These are phyloP conservation scores for Hyles vespertilio DNA, from an alignment of 1,140 invertebrate species.

Conservation along the genomic window DNA sequence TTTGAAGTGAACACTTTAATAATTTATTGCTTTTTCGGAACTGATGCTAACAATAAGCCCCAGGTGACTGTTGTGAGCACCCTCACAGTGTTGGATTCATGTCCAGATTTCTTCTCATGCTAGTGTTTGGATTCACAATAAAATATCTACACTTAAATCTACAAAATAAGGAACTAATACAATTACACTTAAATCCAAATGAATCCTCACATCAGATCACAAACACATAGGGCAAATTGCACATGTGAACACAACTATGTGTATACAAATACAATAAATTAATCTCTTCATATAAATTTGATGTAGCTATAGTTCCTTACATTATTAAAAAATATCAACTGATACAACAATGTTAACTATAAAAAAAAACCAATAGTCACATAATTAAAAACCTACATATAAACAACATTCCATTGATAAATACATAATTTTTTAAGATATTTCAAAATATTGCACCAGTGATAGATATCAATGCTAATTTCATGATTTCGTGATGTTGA, in stretches of 20 bases:
- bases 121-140: slow-evolving; percentile 29
- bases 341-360: slow-evolving; percentile 57
- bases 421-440: slow-evolving; percentile 38
- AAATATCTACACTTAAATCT: slow-evolving; percentile 44
- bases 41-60: slow-evolving; percentile 62
- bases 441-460: slow-evolving; percentile 40
- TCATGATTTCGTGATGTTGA: slow-evolving; percentile 41
- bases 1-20: slow-evolving; percentile 16
- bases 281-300: slow-evolving; percentile 59
- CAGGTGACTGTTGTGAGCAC: slow-evolving; percentile 12
- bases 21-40: slow-evolving; percentile 52
- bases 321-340: slow-evolving; percentile 67
- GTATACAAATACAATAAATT: slow-evolving; percentile 63
- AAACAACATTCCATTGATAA: slow-evolving; percentile 49
- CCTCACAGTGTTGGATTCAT: slow-evolving; percentile 21
- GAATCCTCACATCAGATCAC: slow-evolving; percentile 69
- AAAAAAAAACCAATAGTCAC: slow-evolving; percentile 59
- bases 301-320: slow-evolving; percentile 57
- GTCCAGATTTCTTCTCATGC: slow-evolving; percentile 20
- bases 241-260: slow-evolving; percentile 58
- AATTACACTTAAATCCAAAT: slow-evolving; percentile 65
- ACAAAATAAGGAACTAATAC: slow-evolving; percentile 71
- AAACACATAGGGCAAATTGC: slow-evolving; percentile 65
- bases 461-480: slow-evolving; percentile 39
- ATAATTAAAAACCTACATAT: slow-evolving; percentile 5